Evolutionary conservation across 2,797 vertebrate genomes (phyloP).

Genomic region (Tragopan temminckii): DNA sequence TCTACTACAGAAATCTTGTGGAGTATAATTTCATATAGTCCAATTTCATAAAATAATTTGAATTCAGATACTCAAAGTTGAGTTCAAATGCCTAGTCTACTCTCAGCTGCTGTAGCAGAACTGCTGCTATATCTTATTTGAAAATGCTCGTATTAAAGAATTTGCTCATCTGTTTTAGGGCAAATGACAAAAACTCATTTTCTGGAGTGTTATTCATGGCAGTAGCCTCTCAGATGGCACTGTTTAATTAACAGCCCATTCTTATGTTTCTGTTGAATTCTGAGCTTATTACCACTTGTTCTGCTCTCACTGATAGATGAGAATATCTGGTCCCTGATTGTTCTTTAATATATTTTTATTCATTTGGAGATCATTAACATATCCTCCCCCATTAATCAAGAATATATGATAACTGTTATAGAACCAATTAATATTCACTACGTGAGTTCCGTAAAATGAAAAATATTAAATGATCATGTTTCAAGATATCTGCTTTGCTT

Average conservation of each 20-base stretch:
- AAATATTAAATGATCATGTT: not conserved
- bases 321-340: not conserved
- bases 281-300: not conserved
- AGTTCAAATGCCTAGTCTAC: not conserved
- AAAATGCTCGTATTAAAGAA: not conserved
- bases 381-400: conserved; percentile 1
- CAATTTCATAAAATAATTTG: not conserved
- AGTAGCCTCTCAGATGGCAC: not conserved
- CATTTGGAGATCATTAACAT: not conserved
- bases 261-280: not conserved
- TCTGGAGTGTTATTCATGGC: not conserved
- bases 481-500: not conserved
- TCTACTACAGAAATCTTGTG: not conserved
- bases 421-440: not conserved
- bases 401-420: not conserved
- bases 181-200: not conserved
- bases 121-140: not conserved
- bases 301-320: not conserved
- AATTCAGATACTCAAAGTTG: not conserved
- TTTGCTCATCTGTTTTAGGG: not conserved
- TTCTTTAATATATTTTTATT: conserved; percentile 22
- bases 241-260: not conserved
- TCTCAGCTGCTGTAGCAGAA: not conserved
- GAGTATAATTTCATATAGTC: not conserved
- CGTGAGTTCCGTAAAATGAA: not conserved